Percentiles rank a stretch among this genome's conserved stretches.
phyloP scores from a whole-genome alignment of 2,888 invertebrate species.

The Eristalinus sepulchralis region DNA sequence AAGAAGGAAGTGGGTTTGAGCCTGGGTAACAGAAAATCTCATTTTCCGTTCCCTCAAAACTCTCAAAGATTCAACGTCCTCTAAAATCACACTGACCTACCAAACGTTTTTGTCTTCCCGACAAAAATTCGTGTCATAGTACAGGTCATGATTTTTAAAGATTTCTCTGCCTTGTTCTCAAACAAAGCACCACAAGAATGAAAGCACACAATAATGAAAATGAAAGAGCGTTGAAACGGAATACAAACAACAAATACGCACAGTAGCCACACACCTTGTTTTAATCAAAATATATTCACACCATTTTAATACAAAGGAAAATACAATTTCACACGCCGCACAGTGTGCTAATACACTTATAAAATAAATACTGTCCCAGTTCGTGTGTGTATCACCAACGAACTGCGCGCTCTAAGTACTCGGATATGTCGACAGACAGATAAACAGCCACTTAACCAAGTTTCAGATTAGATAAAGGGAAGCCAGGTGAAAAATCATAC shows the following conservation, averaged over 20 bases:
- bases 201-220: neutral
- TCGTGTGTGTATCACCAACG: slow-evolving; percentile 20
- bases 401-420: slow-evolving; percentile 6
- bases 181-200: neutral
- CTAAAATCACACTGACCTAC: no score
- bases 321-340: slow-evolving; percentile 21
- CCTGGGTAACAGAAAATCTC: no score
- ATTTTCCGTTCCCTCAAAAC: no score
- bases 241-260: neutral
- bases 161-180: no score
- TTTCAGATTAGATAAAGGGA: slow-evolving; percentile 61
- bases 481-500: slow-evolving; percentile 54
- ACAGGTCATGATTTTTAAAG: neutral
- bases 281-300: slow-evolving; percentile 14
- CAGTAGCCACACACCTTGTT: slow-evolving; percentile 7
- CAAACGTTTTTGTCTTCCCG: no score
- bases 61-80: no score
- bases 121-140: neutral
- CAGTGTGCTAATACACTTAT: slow-evolving; percentile 27
- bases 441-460: slow-evolving; percentile 64
- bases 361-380: slow-evolving; percentile 19
- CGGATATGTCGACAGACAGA: slow-evolving; percentile 35
- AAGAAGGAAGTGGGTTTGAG: no score
- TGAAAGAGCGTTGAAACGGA: neutral
- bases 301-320: slow-evolving; percentile 19